Evolutionary conservation across 1,140 invertebrate genomes (phyloP).

Genomic region (Sinonovacula constricta): DNA sequence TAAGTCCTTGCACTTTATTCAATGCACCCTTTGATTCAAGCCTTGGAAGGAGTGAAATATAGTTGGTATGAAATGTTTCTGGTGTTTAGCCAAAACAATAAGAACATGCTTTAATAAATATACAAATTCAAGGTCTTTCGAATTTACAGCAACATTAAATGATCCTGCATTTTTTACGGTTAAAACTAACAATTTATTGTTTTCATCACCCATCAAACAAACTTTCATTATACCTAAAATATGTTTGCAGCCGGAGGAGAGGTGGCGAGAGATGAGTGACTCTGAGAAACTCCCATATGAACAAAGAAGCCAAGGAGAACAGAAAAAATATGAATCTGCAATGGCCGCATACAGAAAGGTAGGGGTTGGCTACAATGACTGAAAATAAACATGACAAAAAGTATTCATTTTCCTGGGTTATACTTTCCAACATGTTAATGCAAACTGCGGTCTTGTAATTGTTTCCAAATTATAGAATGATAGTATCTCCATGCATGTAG

Average conservation of each 20-base stretch:
- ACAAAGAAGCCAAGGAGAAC: constrained; percentile 64
- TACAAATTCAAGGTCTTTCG: too few species aligned
- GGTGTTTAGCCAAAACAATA: too few species aligned
- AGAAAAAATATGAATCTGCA: constrained; percentile 66
- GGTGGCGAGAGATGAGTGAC: constrained; percentile 90
- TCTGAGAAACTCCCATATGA: constrained; percentile 88
- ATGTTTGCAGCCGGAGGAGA: constrained; percentile 90
- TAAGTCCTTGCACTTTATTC: too few species aligned
- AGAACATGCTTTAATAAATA: too few species aligned
- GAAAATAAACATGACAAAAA: background rate
- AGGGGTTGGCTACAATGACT: constrained; percentile 20
- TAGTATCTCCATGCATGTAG: background rate
- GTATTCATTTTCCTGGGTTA: background rate
- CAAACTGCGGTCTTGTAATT: background rate
- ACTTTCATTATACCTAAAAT: too few species aligned
- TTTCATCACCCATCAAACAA: too few species aligned
- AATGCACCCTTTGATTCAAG: too few species aligned
- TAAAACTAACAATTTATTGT: too few species aligned
- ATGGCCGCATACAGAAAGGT: constrained; percentile 68
- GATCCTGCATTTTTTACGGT: too few species aligned
- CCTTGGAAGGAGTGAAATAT: too few species aligned
- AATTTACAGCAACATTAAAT: too few species aligned
- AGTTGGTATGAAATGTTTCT: too few species aligned
- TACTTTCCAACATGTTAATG: background rate
- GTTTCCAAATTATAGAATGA: background rate